These are phyloP conservation scores for Mechanitis messenoides DNA, from an alignment of 2,888 invertebrate species.

Conservation along the genomic window DNA sequence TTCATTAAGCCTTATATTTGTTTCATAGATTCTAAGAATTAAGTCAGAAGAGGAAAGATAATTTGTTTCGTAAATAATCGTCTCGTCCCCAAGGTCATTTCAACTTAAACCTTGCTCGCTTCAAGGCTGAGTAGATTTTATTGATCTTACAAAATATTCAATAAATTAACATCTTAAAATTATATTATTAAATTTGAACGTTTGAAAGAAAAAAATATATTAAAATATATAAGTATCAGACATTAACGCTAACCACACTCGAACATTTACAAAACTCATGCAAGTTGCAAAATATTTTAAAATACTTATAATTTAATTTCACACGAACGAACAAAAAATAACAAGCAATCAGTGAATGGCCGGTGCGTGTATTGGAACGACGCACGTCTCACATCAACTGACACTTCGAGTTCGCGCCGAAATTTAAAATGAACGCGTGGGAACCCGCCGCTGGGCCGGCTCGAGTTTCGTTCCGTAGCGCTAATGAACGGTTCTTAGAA, in stretches of 20 bases:
- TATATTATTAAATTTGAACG: too few species aligned
- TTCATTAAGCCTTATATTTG: too few species aligned
- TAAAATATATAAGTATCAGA: too few species aligned
- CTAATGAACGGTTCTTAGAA: slow-evolving; percentile 46
- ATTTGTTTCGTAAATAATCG: slow-evolving; percentile 11
- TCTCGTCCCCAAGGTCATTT: slow-evolving; percentile 11
- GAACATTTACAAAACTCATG: too few species aligned
- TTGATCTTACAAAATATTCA: too few species aligned
- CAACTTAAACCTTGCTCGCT: slow-evolving; percentile 3
- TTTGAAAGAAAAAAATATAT: too few species aligned
- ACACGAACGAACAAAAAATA: slow-evolving; percentile 9
- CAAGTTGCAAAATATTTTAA: background rate
- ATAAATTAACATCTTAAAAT: too few species aligned
- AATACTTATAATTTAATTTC: slow-evolving; percentile 2
- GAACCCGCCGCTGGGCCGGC: slow-evolving; percentile 54
- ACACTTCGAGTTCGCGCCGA: slow-evolving; percentile 58
- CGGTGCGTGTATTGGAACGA: slow-evolving; percentile 28
- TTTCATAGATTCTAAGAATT: too few species aligned
- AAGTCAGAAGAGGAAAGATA: slow-evolving; percentile 4
- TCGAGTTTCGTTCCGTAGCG: slow-evolving; percentile 57
- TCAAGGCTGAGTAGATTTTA: background rate
- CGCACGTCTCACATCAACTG: slow-evolving; percentile 30
- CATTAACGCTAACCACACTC: too few species aligned
- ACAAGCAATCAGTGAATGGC: slow-evolving; percentile 25
- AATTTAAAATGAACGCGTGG: slow-evolving; percentile 66